A percentile compares a stretch with the other conserved stretches of the same genome.
phyloP scores from a whole-genome alignment of 2,888 invertebrate genomes.

The Temnothorax rugatulus region DNA sequence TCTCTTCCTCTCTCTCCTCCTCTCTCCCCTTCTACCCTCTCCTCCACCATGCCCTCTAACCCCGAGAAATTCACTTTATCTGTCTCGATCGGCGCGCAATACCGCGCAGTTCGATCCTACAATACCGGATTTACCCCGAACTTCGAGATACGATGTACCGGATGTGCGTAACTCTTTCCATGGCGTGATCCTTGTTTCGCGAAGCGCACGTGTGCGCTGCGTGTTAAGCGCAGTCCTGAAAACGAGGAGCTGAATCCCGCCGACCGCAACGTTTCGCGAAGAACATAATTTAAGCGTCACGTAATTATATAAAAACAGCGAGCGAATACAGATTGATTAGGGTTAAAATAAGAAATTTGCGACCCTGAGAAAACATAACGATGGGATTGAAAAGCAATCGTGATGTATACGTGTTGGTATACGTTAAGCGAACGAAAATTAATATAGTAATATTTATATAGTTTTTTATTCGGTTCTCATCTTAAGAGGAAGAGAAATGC shows the following conservation, averaged over 20 bases:
- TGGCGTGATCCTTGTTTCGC: neutral
- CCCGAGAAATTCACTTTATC: conserved; percentile 73
- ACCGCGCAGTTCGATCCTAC: conserved; percentile 46
- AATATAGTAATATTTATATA: neutral
- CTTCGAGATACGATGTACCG: conserved; percentile 54
- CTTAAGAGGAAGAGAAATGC: neutral
- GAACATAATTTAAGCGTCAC: neutral
- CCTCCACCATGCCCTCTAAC: conserved; percentile 38
- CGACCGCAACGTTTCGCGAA: neutral
- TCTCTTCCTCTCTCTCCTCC: neutral
- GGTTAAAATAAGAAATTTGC: neutral
- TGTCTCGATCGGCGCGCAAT: conserved; percentile 70
- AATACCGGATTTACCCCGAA: conserved; percentile 49
- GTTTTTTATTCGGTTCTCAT: neutral
- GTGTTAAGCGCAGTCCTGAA: conserved; percentile 1
- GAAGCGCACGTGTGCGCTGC: conserved; percentile 5
- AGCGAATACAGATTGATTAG: neutral
- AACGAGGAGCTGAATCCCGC: neutral
- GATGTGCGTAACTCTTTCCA: conserved; percentile 65
- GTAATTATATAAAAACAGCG: neutral
- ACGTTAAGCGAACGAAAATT: neutral
- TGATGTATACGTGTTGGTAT: neutral
- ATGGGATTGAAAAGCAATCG: neutral
- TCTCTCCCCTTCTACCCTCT: neutral
- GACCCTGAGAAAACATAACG: neutral